Conservation (phyloP, 2,888 invertebrate species). For the Stratiomys singularior region DNA sequence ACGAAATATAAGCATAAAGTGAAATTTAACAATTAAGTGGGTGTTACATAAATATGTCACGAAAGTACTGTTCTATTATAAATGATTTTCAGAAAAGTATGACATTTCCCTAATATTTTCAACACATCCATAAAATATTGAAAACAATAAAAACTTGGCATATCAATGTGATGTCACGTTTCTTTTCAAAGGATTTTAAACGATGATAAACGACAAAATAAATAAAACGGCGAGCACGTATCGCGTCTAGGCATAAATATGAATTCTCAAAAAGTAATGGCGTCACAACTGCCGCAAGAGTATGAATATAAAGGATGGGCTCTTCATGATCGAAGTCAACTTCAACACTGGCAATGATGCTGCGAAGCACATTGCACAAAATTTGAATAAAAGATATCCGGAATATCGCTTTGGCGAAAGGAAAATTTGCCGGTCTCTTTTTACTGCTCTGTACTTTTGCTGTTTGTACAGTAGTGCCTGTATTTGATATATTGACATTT, state of each 20-base stretch:
- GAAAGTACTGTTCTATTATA: neutral
- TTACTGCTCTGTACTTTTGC: neutral
- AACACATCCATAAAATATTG: constrained; percentile 40
- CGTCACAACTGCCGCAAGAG: constrained; percentile 29
- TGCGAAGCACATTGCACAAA: constrained; percentile 18
- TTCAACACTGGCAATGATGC: neutral
- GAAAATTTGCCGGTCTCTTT: neutral
- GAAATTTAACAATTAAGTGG: no score
- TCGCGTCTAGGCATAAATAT: constrained; percentile 42
- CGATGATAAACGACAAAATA: constrained; percentile 45
- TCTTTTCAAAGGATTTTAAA: constrained; percentile 39
- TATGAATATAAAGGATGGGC: constrained; percentile 27
- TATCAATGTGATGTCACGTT: constrained; percentile 43
- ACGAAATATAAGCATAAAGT: no score
- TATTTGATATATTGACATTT: constrained; percentile 35
- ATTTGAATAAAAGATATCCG: constrained; percentile 43
- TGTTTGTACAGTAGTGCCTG: neutral
- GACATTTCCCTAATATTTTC: constrained; percentile 29
- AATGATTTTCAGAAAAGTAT: constrained; percentile 10
- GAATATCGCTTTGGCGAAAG: neutral
- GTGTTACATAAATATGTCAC: no score
- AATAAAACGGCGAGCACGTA: constrained; percentile 25
- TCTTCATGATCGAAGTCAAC: constrained; percentile 42
- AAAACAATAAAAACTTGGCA: constrained; percentile 38
- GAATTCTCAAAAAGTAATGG: constrained; percentile 14